Conservation (phyloP, 1,140 invertebrate genomes). For the Ditylenchus dipsaci region DNA sequence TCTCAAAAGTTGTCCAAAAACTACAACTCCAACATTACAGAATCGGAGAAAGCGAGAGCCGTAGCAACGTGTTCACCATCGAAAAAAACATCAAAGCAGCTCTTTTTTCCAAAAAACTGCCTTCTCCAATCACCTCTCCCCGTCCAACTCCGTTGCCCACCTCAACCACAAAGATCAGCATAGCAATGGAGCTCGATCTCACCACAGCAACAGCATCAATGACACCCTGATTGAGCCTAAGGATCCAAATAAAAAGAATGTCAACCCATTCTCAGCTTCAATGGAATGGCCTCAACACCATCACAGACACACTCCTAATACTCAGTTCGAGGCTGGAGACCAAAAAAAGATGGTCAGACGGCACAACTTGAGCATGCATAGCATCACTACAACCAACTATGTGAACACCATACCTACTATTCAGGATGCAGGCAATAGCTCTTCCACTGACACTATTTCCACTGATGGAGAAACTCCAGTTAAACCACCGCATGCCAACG, state of each 20-base stretch:
- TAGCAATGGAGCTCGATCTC: not conserved
- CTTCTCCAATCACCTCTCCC: not conserved
- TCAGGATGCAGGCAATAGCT: no score
- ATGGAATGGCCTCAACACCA: conserved; percentile 2
- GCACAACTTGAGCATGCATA: no score
- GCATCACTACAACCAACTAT: no score
- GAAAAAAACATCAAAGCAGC: conserved; percentile 38
- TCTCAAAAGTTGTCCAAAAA: no score
- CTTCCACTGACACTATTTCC: no score
- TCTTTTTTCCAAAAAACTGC: conserved; percentile 22
- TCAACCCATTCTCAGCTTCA: not conserved
- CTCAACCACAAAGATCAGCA: not conserved
- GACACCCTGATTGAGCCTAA: not conserved
- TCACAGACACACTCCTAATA: not conserved
- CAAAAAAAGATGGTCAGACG: no score
- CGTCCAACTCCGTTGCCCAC: conserved; percentile 8
- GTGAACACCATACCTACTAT: no score
- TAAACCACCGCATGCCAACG: no score
- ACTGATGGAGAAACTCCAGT: no score
- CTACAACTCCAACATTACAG: conserved; percentile 15
- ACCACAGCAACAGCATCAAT: not conserved
- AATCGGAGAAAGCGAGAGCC: conserved; percentile 35
- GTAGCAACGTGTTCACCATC: conserved; percentile 38
- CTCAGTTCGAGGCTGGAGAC: no score
- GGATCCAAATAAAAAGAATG: not conserved